These are phyloP conservation scores for Hippocampus guttulatus DNA, from an alignment of 2,113 vertebrate genomes.

Conservation along the genomic window DNA sequence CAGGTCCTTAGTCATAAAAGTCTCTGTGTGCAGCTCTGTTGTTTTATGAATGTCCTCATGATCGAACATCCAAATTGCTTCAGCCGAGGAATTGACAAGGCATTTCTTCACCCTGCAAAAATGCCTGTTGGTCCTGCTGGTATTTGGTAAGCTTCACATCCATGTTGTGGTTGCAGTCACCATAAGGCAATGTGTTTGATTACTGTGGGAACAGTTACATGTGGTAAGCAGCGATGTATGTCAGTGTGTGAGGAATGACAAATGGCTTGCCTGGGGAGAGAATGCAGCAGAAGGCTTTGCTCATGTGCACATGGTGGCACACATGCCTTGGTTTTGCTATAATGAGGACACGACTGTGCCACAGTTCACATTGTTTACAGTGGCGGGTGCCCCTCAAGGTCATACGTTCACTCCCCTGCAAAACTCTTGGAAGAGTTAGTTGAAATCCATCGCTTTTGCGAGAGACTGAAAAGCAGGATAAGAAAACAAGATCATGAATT, in stretches of 20 bases:
- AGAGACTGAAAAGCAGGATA: background rate
- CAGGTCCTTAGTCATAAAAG: background rate
- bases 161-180: conserved; percentile 20
- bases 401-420: background rate
- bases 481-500: background rate
- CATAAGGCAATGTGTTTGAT: conserved; percentile 30
- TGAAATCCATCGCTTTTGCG: background rate
- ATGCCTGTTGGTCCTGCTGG: conserved; percentile 31
- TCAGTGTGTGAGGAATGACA: conserved; percentile 40
- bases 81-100: conserved; percentile 19
- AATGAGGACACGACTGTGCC: conserved; percentile 45
- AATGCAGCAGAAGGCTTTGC: conserved; percentile 52
- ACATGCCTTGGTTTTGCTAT: conserved; percentile 31
- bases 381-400: conserved; percentile 40
- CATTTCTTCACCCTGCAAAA: conserved; percentile 16
- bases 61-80: conserved; percentile 18
- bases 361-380: conserved; percentile 45
- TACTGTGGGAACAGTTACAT: conserved; percentile 26
- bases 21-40: background rate
- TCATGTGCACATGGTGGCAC: conserved; percentile 43
- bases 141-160: conserved; percentile 32
- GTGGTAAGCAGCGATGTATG: conserved; percentile 25
- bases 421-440: background rate
- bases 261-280: conserved; percentile 49
- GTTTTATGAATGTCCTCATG: background rate